phyloP scores from a whole-genome alignment of 2,888 invertebrate species.

The Sturmia bella region DNA sequence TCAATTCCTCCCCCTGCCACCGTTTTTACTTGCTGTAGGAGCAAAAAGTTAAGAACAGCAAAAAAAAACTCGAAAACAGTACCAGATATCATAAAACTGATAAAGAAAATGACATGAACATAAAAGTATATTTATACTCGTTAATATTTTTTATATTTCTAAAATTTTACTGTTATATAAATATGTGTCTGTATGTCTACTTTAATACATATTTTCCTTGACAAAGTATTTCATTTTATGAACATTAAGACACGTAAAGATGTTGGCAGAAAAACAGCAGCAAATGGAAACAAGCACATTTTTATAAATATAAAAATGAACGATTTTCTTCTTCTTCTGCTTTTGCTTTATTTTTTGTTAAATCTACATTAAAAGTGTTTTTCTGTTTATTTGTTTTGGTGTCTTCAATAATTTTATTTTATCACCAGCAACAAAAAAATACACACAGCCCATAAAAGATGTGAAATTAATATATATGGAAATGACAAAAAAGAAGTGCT shows the following conservation, averaged over 20 bases:
- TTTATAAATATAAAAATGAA: conserved; percentile 2
- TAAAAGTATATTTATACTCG: conserved; percentile 64
- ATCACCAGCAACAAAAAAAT: background rate
- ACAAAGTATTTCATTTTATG: conserved; percentile 60
- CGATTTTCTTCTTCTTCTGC: no score
- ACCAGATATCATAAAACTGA: conserved; percentile 71
- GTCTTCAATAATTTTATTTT: conserved; percentile 35
- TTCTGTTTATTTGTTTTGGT: conserved; percentile 17
- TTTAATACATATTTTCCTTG: conserved; percentile 15
- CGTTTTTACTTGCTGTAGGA: conserved; percentile 20
- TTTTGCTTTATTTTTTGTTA: background rate
- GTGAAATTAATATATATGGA: background rate
- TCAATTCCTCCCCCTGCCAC: conserved; percentile 38
- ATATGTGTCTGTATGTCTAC: background rate
- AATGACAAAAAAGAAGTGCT: background rate
- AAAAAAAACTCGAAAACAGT: conserved; percentile 21
- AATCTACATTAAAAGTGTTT: conserved; percentile 11
- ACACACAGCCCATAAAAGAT: conserved; percentile 11
- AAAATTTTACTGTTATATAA: conserved; percentile 17
- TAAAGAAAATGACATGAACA: conserved; percentile 72
- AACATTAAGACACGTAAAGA: conserved; percentile 59
- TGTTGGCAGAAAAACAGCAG: background rate
- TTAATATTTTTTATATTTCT: conserved; percentile 19
- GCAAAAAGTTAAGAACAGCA: background rate
- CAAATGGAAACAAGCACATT: background rate